phyloP scores from a whole-genome alignment of 2,888 invertebrate species.

The Perizoma affinitatum region DNA sequence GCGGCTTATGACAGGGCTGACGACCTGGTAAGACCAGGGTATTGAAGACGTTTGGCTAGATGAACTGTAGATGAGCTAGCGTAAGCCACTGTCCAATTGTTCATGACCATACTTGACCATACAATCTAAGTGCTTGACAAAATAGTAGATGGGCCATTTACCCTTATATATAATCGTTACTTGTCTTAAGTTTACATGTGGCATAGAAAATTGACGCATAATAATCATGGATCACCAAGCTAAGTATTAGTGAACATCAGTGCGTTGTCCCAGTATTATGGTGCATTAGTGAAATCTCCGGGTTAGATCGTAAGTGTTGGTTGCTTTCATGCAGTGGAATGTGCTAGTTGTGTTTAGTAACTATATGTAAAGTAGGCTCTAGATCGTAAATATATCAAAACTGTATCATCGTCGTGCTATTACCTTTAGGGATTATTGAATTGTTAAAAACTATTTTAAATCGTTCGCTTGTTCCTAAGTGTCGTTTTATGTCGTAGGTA shows the following conservation, averaged over 20 bases:
- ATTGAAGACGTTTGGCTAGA: constrained; percentile 3
- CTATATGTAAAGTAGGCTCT: constrained; percentile 14
- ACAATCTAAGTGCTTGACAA: background rate
- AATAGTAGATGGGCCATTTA: background rate
- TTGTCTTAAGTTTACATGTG: no score
- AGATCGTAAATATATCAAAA: constrained; percentile 3
- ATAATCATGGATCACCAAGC: background rate
- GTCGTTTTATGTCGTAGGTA: no score
- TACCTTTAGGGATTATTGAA: no score
- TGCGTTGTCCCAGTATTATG: constrained; percentile 2
- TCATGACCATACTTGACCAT: no score
- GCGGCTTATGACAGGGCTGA: constrained; percentile 87
- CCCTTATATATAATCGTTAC: no score
- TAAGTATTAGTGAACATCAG: background rate
- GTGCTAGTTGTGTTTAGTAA: constrained; percentile 7
- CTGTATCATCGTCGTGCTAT: background rate
- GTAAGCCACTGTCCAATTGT: background rate
- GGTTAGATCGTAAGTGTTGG: constrained; percentile 1
- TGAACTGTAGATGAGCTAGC: constrained; percentile 9
- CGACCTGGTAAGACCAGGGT: constrained; percentile 86
- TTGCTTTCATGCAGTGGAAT: constrained; percentile 15
- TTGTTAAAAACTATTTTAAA: no score
- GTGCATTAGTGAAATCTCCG: constrained; percentile 12
- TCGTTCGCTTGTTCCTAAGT: no score
- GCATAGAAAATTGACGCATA: no score